phyloP scores from a whole-genome alignment of 2,797 vertebrate genomes.

The Cephalopachus bancanus region DNA sequence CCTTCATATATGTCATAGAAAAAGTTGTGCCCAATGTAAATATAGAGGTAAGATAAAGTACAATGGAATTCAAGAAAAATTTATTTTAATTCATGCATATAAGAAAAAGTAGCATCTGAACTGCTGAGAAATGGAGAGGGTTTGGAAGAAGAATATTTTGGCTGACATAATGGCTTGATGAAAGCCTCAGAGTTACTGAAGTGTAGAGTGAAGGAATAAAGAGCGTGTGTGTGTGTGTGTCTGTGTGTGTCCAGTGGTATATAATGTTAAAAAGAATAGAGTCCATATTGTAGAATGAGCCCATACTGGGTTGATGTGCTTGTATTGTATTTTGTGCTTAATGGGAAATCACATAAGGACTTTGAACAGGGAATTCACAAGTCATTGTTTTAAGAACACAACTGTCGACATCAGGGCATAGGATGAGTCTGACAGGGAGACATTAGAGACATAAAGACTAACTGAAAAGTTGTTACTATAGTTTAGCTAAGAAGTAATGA shows the following conservation, averaged over 20 bases:
- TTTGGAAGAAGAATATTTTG: background rate
- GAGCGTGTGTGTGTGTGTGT: background rate
- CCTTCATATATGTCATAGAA: background rate
- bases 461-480: background rate
- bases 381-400: background rate
- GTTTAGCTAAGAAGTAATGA: background rate
- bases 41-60: background rate
- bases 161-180: conserved; percentile 12
- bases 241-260: background rate
- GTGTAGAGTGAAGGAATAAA: background rate
- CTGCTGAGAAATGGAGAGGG: background rate
- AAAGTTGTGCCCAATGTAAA: background rate
- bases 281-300: background rate
- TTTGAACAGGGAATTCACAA: background rate
- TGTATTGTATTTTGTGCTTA: background rate
- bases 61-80: background rate
- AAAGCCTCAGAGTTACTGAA: background rate
- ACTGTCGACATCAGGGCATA: background rate
- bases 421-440: background rate
- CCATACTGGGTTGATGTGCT: background rate
- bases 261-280: background rate
- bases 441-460: background rate
- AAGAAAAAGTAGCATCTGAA: conserved; percentile 16
- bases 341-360: background rate
- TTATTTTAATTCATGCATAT: background rate